These are phyloP conservation scores for Aleiodes testaceus DNA, from an alignment of 2,888 invertebrate species.

Conservation along the genomic window DNA sequence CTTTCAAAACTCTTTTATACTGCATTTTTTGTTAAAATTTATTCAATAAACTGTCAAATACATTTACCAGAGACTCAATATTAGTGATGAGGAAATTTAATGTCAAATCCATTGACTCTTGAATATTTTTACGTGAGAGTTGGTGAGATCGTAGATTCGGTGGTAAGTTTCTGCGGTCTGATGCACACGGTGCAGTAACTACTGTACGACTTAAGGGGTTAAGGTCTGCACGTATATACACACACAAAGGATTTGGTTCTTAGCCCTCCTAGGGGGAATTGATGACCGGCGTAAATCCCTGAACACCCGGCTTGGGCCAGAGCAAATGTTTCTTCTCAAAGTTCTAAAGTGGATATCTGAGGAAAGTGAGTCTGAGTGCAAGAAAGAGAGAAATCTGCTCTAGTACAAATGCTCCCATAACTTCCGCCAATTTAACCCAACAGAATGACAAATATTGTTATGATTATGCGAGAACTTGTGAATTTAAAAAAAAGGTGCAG, in stretches of 20 bases:
- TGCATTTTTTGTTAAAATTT: too few species aligned
- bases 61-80: too few species aligned
- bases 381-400: slow-evolving; percentile 14
- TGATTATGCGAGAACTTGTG: background rate
- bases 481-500: background rate
- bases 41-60: too few species aligned
- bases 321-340: slow-evolving; percentile 27
- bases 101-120: background rate
- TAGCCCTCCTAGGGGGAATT: slow-evolving; percentile 6
- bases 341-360: slow-evolving; percentile 25
- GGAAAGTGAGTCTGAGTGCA: slow-evolving; percentile 8
- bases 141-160: background rate
- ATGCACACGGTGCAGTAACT: slow-evolving; percentile 19
- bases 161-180: slow-evolving; percentile 8
- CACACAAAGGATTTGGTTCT: background rate
- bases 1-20: too few species aligned
- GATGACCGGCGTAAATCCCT: slow-evolving; percentile 33
- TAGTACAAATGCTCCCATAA: slow-evolving; percentile 16
- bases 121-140: background rate
- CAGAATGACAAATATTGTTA: slow-evolving; percentile 10
- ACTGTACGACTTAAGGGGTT: slow-evolving; percentile 9
- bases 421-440: slow-evolving; percentile 16
- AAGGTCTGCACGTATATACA: slow-evolving; percentile 1
- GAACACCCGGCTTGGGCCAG: slow-evolving; percentile 1
- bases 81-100: background rate